Percentiles rank a stretch among this genome's conserved stretches.
Evolutionary conservation across 2,797 vertebrate genomes (phyloP).

Genomic region (Crenuchus spilurus): DNA sequence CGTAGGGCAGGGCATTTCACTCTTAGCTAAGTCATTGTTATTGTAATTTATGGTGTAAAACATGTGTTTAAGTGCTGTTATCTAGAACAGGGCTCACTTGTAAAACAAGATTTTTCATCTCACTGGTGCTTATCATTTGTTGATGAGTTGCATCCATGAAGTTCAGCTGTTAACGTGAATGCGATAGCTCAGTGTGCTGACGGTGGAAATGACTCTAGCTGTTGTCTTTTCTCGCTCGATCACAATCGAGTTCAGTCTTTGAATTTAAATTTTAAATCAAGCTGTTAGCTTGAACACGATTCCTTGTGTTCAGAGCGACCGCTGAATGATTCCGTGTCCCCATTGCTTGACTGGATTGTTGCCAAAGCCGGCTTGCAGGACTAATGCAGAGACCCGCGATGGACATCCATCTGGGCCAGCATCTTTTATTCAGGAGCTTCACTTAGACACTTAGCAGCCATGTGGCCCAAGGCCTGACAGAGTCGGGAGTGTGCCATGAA

Average conservation of each 20-base stretch:
- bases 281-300: neutral
- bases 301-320: conserved; percentile 59
- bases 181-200: too few species aligned
- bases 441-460: conserved; percentile 78
- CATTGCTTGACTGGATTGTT: conserved; percentile 11
- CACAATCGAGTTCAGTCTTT: neutral
- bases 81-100: too few species aligned
- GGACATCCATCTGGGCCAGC: conserved; percentile 77
- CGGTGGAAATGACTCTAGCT: too few species aligned
- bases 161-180: too few species aligned
- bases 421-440: conserved; percentile 81
- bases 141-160: too few species aligned
- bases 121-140: too few species aligned
- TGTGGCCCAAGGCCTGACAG: conserved; percentile 63
- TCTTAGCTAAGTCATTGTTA: too few species aligned
- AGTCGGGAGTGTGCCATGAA: conserved; percentile 69
- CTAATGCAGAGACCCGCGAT: conserved; percentile 78
- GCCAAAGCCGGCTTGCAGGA: conserved; percentile 57
- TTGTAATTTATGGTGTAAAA: too few species aligned
- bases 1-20: too few species aligned
- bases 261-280: neutral
- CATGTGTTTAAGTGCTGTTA: too few species aligned
- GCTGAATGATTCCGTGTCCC: conserved; percentile 24
- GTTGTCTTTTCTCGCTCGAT: too few species aligned
- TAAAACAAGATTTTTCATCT: too few species aligned